A percentile compares a stretch with the other conserved stretches of the same genome.
Conservation (phyloP, 2,888 invertebrate species). For the Scaptomyza cyrtandrae region DNA sequence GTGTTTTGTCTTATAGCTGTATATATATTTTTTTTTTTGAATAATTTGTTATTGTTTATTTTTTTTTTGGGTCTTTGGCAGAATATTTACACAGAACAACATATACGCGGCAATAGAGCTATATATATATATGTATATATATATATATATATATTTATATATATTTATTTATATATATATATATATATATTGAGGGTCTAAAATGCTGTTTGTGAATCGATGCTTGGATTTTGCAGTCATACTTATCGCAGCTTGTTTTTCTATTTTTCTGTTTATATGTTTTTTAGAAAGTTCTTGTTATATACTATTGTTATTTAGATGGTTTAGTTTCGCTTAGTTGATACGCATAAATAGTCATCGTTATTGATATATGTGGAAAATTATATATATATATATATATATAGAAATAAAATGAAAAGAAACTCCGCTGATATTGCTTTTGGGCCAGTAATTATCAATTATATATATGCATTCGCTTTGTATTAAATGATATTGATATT, state of each 20-base stretch:
- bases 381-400: slow-evolving; percentile 46
- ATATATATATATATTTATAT: neutral
- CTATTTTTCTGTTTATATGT: neutral
- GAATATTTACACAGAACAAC: slow-evolving; percentile 82
- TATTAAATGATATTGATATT: slow-evolving; percentile 28
- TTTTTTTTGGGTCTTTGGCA: slow-evolving; percentile 35
- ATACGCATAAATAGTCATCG: slow-evolving; percentile 84
- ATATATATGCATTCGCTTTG: slow-evolving; percentile 27
- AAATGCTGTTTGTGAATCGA: slow-evolving; percentile 57
- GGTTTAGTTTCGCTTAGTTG: slow-evolving; percentile 54
- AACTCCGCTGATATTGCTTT: slow-evolving; percentile 56
- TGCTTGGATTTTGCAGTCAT: slow-evolving; percentile 40
- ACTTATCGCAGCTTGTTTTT: slow-evolving; percentile 40
- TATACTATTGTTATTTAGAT: slow-evolving; percentile 27
- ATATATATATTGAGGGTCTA: slow-evolving; percentile 48
- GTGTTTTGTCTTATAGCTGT: slow-evolving; percentile 40
- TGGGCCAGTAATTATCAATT: slow-evolving; percentile 39
- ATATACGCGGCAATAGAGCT: slow-evolving; percentile 85
- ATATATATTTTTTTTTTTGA: slow-evolving; percentile 13
- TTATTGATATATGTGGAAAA: slow-evolving; percentile 83
- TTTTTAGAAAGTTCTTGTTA: slow-evolving; percentile 9
- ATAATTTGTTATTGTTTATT: neutral
- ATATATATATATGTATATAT: slow-evolving; percentile 12
- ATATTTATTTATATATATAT: neutral
- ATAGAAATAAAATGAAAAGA: slow-evolving; percentile 72